Evolutionary conservation across 2,113 vertebrate species (phyloP), one percentile per base, ranked within the genome.

Genomic region (Philantomba maxwellii): DNA sequence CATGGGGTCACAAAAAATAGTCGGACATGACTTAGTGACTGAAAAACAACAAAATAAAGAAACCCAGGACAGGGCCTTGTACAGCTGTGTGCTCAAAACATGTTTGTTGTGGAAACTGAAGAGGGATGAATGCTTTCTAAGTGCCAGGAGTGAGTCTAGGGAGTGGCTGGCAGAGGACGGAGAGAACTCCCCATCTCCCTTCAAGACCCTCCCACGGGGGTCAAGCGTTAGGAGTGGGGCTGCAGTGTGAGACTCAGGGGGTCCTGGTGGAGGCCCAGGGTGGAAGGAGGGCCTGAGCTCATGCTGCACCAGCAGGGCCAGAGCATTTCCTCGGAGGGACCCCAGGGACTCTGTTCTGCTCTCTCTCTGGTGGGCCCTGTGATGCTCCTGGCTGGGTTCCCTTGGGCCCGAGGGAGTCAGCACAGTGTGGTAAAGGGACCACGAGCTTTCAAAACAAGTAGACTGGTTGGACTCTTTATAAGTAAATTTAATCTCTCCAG

Each of bases 121-220:
- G 81, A 93, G 28, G 89, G n/a, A 81, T 28, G 5, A 51, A 19
- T 86, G 23, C 73, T 91, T 90, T 23, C 30, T 43, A 33, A 47
- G 28, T 39, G 3, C 16, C 36, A 57, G 60, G 8, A 47, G 12
- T 73, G 33, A 94, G 47, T 95, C 33, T 66, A 57, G 47, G n/a
- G 9, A 9, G 58, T 57, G 47, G 6, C 13, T 16, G 2, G 17
- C 1, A n/a, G 33, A 53, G 28, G 19, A 43, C 13, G 60, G 30
- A 43, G 53, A 57, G 33, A 16, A 39, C 57, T 89, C 15, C 4
- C 82, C 62, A 28, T 45, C 33, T 83, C 43, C 75, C 28, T 13
- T 47, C 7, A 90, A 58, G 53, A 64, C 0, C 4, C 5, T 33
- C 7, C 16, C 13, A 5, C 0, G 16, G 16, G 15, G 33, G 1